Percentiles rank a stretch among this genome's conserved stretches.
Evolutionary conservation across 2,113 vertebrate species (phyloP).

Genomic region (Percopsis transmontana): DNA sequence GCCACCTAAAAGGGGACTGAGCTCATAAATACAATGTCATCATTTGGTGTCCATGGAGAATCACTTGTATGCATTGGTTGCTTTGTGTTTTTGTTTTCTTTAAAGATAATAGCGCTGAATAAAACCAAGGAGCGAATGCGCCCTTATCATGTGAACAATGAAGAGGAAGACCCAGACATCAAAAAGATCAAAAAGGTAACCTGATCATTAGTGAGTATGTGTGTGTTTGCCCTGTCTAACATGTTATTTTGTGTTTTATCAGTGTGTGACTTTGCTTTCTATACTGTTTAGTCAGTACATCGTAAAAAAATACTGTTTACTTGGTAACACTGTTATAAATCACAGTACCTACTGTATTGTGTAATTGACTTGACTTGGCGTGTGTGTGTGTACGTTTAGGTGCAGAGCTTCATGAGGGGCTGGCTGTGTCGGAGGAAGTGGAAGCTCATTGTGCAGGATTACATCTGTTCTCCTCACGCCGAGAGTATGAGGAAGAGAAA

Average conservation of each 20-base stretch:
- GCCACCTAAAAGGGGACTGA: no score
- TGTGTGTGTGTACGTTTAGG: conserved; percentile 73
- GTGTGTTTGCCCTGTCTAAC: conserved; percentile 7
- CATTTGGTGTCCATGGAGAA: background rate
- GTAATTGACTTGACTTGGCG: background rate
- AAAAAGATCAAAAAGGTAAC: conserved; percentile 99
- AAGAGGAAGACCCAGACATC: conserved; percentile 96
- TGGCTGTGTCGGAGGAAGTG: conserved; percentile 98
- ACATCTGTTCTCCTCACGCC: conserved; percentile 98
- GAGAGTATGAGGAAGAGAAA: conserved; percentile 99
- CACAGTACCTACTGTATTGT: no score
- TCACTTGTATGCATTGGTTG: conserved; percentile 3
- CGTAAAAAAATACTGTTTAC: no score
- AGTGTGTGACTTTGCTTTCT: conserved; percentile 7
- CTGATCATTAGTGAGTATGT: conserved; percentile 10
- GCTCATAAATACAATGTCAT: no score
- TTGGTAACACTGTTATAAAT: no score
- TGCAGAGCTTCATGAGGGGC: conserved; percentile 98
- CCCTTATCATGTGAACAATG: conserved; percentile 89
- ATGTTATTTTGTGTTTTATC: conserved; percentile 5
- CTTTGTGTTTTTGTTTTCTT: conserved; percentile 27
- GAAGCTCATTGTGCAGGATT: conserved; percentile 99
- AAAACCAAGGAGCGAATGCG: conserved; percentile 98
- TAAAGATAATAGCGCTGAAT: conserved; percentile 93
- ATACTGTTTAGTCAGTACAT: no score